Conservation (phyloP, 2,113 vertebrate genomes). For the Prochilodus magdalenae region DNA sequence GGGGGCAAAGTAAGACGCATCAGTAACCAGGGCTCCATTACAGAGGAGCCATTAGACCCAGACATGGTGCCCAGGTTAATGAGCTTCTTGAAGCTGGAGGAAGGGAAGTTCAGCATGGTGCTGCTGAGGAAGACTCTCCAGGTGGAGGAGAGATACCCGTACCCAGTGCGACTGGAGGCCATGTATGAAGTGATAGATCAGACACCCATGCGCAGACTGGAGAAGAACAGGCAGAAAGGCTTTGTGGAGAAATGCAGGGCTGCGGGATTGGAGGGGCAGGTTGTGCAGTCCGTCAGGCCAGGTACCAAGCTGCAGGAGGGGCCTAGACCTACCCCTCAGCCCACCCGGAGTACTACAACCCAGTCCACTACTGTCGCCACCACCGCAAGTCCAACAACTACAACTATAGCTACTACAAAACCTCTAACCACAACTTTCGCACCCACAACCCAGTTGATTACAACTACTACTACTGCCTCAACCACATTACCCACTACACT, state of each 20-base stretch:
- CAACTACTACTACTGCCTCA: slow-evolving; percentile 19
- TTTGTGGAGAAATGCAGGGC: slow-evolving; percentile 87
- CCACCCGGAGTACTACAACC: slow-evolving; percentile 3
- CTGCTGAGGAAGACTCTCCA: slow-evolving; percentile 87
- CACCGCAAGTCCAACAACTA: slow-evolving; percentile 7
- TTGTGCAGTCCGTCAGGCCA: slow-evolving; percentile 64
- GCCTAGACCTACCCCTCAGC: slow-evolving; percentile 25
- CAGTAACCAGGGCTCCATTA: slow-evolving; percentile 79
- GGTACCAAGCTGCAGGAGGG: slow-evolving; percentile 63
- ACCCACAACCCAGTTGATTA: slow-evolving; percentile 28
- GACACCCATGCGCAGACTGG: slow-evolving; percentile 82
- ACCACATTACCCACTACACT: slow-evolving; percentile 1
- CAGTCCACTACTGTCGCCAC: slow-evolving; percentile 16
- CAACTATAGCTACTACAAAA: slow-evolving; percentile 24
- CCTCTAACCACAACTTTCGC: slow-evolving; percentile 23
- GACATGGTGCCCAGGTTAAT: slow-evolving; percentile 82
- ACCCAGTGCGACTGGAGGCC: slow-evolving; percentile 86
- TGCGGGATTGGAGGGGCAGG: slow-evolving; percentile 85
- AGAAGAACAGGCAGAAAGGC: slow-evolving; percentile 86
- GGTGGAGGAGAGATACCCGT: slow-evolving; percentile 86
- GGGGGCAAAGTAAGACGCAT: slow-evolving; percentile 81
- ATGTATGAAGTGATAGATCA: slow-evolving; percentile 88
- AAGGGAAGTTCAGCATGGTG: slow-evolving; percentile 89
- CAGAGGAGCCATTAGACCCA: slow-evolving; percentile 82
- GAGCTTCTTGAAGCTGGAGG: slow-evolving; percentile 86